These are phyloP conservation scores for Ptilonorhynchus violaceus DNA, from an alignment of 2,113 vertebrate species.

Conservation along the genomic window DNA sequence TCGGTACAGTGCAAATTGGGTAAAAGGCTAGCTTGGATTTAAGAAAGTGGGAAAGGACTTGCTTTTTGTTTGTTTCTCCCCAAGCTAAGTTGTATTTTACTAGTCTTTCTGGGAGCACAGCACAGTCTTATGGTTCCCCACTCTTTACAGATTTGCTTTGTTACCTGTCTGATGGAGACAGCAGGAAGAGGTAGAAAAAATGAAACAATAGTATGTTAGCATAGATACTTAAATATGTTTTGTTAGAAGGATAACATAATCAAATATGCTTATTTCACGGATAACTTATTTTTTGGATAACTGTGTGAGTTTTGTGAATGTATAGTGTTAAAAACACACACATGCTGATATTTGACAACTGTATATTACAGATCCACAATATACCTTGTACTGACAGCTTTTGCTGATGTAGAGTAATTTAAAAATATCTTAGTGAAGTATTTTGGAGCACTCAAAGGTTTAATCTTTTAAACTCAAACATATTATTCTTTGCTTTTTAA, in stretches of 20 bases:
- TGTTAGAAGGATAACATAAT: background rate
- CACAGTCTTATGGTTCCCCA: background rate
- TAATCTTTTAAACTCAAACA: background rate
- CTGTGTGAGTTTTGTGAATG: background rate
- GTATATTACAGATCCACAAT: background rate
- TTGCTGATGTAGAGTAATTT: background rate
- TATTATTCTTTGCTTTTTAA: background rate
- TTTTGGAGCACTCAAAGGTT: background rate
- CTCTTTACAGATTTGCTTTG: background rate
- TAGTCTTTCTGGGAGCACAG: background rate
- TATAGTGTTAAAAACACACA: background rate
- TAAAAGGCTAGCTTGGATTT: background rate
- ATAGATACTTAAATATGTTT: background rate
- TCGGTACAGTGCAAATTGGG: background rate
- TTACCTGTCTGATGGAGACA: background rate
- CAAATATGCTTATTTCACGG: background rate
- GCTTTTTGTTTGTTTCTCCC: background rate
- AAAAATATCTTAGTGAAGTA: background rate
- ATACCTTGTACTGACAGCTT: background rate
- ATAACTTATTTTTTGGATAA: background rate
- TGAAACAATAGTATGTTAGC: fast-evolving
- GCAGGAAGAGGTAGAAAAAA: background rate
- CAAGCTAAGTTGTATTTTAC: background rate
- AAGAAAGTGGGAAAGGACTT: background rate
- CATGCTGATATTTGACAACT: background rate